Percentiles rank a stretch among this genome's conserved stretches.
Conservation (phyloP, 2,113 vertebrate genomes). For the Rhinopithecus roxellana region DNA sequence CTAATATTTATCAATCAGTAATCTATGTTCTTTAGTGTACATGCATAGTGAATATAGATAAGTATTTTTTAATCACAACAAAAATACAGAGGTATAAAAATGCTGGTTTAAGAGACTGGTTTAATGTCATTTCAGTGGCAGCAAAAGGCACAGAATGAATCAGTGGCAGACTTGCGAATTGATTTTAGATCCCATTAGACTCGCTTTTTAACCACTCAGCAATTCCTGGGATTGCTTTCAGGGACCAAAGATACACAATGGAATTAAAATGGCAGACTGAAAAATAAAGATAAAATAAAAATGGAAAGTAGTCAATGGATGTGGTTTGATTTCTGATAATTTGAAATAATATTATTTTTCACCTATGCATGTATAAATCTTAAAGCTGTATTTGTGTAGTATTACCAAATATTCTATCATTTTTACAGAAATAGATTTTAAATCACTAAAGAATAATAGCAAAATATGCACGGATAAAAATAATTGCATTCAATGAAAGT, state of each 20-base stretch:
- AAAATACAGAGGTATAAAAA: slow-evolving; percentile 33
- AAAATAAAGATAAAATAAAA: slow-evolving; percentile 77
- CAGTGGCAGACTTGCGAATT: slow-evolving; percentile 68
- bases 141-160: slow-evolving; percentile 48
- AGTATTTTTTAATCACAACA: slow-evolving; percentile 27
- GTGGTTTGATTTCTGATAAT: slow-evolving; percentile 69
- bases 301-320: slow-evolving; percentile 72
- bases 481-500: slow-evolving; percentile 73
- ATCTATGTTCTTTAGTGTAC: neutral
- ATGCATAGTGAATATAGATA: neutral
- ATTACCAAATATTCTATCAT: slow-evolving; percentile 76
- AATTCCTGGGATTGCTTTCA: slow-evolving; percentile 66
- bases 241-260: slow-evolving; percentile 54
- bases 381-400: slow-evolving; percentile 60
- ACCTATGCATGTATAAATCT: slow-evolving; percentile 72
- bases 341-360: slow-evolving; percentile 72
- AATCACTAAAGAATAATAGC: slow-evolving; percentile 74
- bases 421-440: slow-evolving; percentile 76
- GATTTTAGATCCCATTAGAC: slow-evolving; percentile 76
- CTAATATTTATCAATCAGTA: neutral
- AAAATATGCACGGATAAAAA: slow-evolving; percentile 75
- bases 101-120: neutral
- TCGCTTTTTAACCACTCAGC: slow-evolving; percentile 75
- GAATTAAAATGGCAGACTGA: slow-evolving; percentile 64
- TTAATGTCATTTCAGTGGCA: slow-evolving; percentile 55